Evolutionary conservation across 2,888 invertebrate species (phyloP).

Genomic region (Aradus depressus): DNA sequence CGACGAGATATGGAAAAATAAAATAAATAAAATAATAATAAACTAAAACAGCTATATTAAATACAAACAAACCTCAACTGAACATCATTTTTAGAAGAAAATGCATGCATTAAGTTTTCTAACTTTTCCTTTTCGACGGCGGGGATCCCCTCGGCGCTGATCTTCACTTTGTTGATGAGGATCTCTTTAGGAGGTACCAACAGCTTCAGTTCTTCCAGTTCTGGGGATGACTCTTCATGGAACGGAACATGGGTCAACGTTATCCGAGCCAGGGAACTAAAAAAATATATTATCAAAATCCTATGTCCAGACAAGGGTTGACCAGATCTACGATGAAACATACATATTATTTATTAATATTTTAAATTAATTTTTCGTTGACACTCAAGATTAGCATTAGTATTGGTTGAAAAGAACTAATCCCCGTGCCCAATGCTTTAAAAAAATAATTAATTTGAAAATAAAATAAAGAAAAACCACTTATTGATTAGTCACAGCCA

Average conservation of each 20-base stretch:
- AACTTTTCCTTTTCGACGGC: slow-evolving; percentile 38
- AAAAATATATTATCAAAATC: no score
- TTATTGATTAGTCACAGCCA: no score
- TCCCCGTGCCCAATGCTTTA: no score
- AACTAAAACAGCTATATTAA: slow-evolving; percentile 9
- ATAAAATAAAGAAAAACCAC: no score
- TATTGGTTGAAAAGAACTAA: no score
- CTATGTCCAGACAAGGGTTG: no score
- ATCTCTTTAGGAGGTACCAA: slow-evolving; percentile 25
- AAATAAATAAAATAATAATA: slow-evolving; percentile 9
- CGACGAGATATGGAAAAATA: neutral
- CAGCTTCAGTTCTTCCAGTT: slow-evolving; percentile 18
- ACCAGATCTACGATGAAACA: no score
- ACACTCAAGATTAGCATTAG: no score
- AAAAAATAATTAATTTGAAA: no score
- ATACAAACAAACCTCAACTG: slow-evolving; percentile 30
- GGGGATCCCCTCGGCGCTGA: slow-evolving; percentile 36
- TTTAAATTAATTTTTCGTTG: no score
- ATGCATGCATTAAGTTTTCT: slow-evolving; percentile 36
- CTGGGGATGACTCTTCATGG: slow-evolving; percentile 1
- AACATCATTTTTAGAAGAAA: slow-evolving; percentile 26
- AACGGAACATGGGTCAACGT: neutral
- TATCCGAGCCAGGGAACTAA: slow-evolving; percentile 10
- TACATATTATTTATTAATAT: no score
- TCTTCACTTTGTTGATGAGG: slow-evolving; percentile 31